Evolutionary conservation across 92 coral and sea anemone genomes (phyloP).

Genomic region (Muricea muricata): DNA sequence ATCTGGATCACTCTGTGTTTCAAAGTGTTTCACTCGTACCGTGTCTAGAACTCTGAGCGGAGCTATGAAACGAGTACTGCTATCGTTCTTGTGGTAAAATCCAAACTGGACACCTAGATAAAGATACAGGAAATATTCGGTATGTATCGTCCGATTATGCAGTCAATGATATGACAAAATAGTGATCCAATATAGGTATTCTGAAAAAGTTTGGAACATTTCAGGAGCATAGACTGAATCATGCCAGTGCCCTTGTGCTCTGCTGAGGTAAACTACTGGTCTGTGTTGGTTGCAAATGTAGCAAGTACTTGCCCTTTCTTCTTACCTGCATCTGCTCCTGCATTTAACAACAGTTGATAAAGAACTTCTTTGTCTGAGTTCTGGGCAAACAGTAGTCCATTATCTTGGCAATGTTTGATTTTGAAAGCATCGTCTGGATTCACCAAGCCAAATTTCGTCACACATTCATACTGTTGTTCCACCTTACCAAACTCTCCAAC

Average conservation of each 20-base stretch:
- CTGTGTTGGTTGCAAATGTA: no score
- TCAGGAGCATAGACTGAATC: no score
- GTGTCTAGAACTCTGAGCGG: slow-evolving; percentile 72
- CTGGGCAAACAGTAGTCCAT: background rate
- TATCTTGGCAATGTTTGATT: background rate
- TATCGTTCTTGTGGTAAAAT: background rate
- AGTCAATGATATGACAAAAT: no score
- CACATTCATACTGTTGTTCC: background rate
- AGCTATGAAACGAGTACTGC: slow-evolving; percentile 32
- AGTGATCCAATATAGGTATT: no score
- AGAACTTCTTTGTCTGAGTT: slow-evolving; percentile 26
- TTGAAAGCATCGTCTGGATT: slow-evolving; percentile 1
- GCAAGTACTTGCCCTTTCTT: no score
- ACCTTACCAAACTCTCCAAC: background rate
- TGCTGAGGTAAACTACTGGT: no score
- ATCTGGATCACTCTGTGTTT: slow-evolving; percentile 34
- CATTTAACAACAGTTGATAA: slow-evolving; percentile 50
- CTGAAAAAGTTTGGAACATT: no score
- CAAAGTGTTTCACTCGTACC: slow-evolving; percentile 76
- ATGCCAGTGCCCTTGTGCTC: no score
- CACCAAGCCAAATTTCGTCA: background rate
- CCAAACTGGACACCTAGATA: slow-evolving; percentile 39
- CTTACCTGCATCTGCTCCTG: slow-evolving; percentile 70
- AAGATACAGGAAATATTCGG: background rate
- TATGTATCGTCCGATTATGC: no score